Evolutionary conservation across 2,797 vertebrate species (phyloP).

Genomic region (Peromyscus aztecus): DNA sequence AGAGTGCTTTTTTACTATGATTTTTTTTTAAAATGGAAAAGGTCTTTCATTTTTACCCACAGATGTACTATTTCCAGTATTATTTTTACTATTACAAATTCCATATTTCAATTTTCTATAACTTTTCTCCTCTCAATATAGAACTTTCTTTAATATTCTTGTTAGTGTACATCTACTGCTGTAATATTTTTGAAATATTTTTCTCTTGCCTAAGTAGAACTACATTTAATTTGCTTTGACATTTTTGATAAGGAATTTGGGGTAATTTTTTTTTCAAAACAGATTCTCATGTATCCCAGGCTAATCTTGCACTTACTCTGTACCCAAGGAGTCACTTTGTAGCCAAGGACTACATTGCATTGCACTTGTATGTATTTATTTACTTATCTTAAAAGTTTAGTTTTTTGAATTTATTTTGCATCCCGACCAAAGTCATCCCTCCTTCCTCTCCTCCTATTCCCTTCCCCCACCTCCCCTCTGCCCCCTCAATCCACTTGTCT

Average conservation of each 20-base stretch:
- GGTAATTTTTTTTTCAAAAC: not conserved
- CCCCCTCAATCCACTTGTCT: not conserved
- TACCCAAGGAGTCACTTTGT: not conserved
- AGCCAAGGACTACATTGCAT: not conserved
- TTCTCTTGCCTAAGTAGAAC: not conserved
- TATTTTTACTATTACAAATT: not conserved
- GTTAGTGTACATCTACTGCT: not conserved
- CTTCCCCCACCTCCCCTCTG: not conserved
- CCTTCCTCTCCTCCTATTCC: not conserved
- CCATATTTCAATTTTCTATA: not conserved
- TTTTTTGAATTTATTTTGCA: not conserved
- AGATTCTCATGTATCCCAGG: not conserved
- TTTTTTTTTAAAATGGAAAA: conserved; percentile 19
- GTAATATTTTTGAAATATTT: not conserved
- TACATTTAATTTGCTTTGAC: not conserved
- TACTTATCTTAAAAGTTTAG: not conserved
- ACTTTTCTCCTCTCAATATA: not conserved
- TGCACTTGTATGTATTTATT: not conserved
- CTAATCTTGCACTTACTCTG: not conserved
- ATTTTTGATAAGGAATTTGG: conserved; percentile 6
- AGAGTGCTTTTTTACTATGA: not conserved
- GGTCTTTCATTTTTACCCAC: not conserved
- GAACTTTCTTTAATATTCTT: not conserved
- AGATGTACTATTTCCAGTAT: not conserved
- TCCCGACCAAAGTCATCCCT: too few species aligned